These are phyloP conservation scores for Junonia oenone DNA, from an alignment of 2,888 invertebrate genomes.

Conservation along the genomic window DNA sequence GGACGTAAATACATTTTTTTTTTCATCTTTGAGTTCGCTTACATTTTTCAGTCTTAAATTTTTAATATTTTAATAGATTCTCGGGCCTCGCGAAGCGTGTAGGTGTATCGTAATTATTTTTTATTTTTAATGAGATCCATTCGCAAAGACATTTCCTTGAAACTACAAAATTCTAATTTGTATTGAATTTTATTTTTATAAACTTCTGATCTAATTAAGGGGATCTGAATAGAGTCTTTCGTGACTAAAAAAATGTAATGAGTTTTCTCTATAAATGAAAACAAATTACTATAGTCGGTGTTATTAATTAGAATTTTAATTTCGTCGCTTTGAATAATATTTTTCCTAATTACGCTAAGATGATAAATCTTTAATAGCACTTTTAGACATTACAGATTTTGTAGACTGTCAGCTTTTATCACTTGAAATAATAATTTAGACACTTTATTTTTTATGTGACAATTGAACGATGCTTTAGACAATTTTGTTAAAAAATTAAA, in stretches of 20 bases:
- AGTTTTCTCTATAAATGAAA: background rate
- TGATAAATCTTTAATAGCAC: too few relatives aligned
- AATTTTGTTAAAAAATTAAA: too few relatives aligned
- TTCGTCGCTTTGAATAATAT: background rate
- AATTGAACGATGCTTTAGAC: too few relatives aligned
- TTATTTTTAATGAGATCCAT: slow-evolving; percentile 15
- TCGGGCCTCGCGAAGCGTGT: background rate
- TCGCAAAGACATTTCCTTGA: slow-evolving; percentile 1
- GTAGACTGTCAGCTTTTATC: too few relatives aligned
- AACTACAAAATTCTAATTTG: background rate
- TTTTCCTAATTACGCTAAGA: too few relatives aligned
- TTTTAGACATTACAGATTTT: too few relatives aligned
- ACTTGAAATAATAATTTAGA: too few relatives aligned
- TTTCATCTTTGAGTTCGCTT: slow-evolving; percentile 7
- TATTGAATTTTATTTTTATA: background rate
- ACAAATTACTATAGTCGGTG: background rate
- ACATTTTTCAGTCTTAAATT: slow-evolving; percentile 6
- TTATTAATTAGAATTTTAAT: background rate
- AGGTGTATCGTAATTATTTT: slow-evolving; percentile 15
- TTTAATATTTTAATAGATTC: slow-evolving; percentile 16
- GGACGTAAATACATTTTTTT: slow-evolving; percentile 7
- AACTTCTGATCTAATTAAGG: background rate
- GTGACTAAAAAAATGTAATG: background rate
- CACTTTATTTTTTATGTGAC: too few relatives aligned
- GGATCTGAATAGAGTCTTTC: background rate